A percentile compares a stretch with the other conserved stretches of the same genome.
Evolutionary conservation across 2,113 vertebrate species (phyloP).

Genomic region (Pogona vitticeps): DNA sequence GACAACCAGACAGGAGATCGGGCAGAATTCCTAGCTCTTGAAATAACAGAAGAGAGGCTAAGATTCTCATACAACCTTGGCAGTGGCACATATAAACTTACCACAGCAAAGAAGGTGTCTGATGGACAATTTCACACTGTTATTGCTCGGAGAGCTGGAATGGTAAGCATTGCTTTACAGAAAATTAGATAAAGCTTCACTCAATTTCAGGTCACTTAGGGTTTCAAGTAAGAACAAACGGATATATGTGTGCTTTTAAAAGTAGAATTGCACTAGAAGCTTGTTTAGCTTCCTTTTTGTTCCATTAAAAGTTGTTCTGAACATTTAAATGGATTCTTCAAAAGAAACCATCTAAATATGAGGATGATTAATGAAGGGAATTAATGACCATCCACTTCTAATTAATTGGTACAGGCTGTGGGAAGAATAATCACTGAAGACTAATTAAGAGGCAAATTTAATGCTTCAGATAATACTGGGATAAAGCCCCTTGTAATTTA

Average conservation of each 20-base stretch:
- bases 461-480: background rate
- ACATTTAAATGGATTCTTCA: conserved; percentile 40
- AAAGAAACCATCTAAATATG: background rate
- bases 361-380: conserved; percentile 50
- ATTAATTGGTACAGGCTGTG: conserved; percentile 47
- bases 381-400: conserved; percentile 38
- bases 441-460: conserved; percentile 41
- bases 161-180: conserved; percentile 80
- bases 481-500: background rate
- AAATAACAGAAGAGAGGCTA: conserved; percentile 87
- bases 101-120: conserved; percentile 90
- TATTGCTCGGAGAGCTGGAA: conserved; percentile 93
- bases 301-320: background rate
- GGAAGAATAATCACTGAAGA: conserved; percentile 42
- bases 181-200: conserved; percentile 9
- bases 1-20: conserved; percentile 95
- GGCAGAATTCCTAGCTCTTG: conserved; percentile 94
- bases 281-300: conserved; percentile 19
- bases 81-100: conserved; percentile 89
- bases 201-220: background rate
- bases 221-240: conserved; percentile 3
- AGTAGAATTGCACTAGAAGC: background rate
- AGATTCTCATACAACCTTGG: conserved; percentile 96
- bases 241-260: background rate
- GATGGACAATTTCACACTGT: conserved; percentile 96